Conservation (phyloP, 2,888 invertebrate species). For the Diaperis boleti region DNA sequence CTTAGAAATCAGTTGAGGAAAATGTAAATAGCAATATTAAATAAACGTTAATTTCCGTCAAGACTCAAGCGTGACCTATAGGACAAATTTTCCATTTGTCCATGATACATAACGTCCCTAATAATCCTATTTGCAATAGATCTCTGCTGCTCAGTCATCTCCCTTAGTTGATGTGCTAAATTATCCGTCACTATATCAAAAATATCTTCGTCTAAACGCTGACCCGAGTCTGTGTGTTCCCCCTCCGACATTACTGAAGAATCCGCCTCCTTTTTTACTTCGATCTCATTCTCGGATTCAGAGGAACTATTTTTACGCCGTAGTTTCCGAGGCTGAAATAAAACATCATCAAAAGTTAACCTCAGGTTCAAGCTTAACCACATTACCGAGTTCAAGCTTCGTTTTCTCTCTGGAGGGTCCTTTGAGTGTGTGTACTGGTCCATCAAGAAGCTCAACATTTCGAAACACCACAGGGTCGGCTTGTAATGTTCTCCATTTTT, state of each 20-base stretch:
- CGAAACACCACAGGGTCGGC: conserved; percentile 51
- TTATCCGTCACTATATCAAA: conserved; percentile 52
- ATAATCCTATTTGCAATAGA: conserved; percentile 49
- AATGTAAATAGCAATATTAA: conserved; percentile 13
- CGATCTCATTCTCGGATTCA: conserved; percentile 40
- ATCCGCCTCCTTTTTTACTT: conserved; percentile 27
- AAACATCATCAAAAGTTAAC: not conserved
- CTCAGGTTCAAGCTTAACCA: too few relatives aligned
- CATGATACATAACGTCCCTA: conserved; percentile 53
- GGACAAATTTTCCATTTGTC: conserved; percentile 54
- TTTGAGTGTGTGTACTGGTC: conserved; percentile 26
- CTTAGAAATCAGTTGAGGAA: conserved; percentile 64
- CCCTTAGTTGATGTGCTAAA: conserved; percentile 50
- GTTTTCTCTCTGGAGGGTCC: not conserved
- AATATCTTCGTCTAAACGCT: conserved; percentile 42
- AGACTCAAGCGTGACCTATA: conserved; percentile 40
- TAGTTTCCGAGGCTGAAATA: conserved; percentile 30
- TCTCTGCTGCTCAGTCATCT: conserved; percentile 51
- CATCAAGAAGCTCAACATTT: conserved; percentile 49
- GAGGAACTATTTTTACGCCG: conserved; percentile 35
- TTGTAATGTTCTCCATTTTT: conserved; percentile 25
- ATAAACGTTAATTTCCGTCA: conserved; percentile 19
- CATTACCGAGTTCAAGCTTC: not conserved
- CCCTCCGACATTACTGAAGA: conserved; percentile 5
- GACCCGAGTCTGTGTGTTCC: not conserved